Evolutionary conservation across 1,140 invertebrate genomes (phyloP), one percentile per base, ranked within the genome.

Genomic region (Maconellicoccus hirsutus): DNA sequence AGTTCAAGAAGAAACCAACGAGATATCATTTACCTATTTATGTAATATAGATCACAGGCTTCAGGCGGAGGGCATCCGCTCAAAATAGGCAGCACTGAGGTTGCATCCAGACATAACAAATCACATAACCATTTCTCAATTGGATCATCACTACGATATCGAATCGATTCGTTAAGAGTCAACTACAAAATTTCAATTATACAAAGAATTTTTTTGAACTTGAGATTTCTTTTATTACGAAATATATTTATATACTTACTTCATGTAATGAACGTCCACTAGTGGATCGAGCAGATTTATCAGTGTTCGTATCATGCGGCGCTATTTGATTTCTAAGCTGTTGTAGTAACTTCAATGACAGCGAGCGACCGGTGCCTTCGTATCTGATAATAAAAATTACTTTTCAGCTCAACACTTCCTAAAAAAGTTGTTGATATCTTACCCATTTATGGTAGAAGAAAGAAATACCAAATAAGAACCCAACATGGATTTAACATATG

Each of bases 391-490:
- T 6, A 33, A 33, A 33, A 6, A 33, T 3, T 6, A 3, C 29
- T 3, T n/a, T n/a, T n/a, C n/a, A n/a, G n/a, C n/a, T n/a, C n/a
- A n/a, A n/a, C n/a, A n/a, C n/a, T n/a, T n/a, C n/a, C n/a, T n/a
- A n/a, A n/a, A n/a, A n/a, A n/a, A n/a, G n/a, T n/a, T n/a, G n/a
- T n/a, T n/a, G n/a, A n/a, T n/a, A n/a, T n/a, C n/a, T n/a, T 78
- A 87, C 77, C 95, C 96, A 79, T 97, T 96, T 29, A 98, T 93
- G 0, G 98, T 99, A 0, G 97, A 99, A 0, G 98, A 89, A 77
- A 99, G 86, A 78, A 99, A 95, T 4, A 96, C 92, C 33, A 99
- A 82, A 78, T 98, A 98, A 0, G 95, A 93, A 0, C 94, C 94
- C 70, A 94, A 83, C 78, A 98, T 89, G 42, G 88, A 85, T 76